phyloP scores from a whole-genome alignment of 1,140 invertebrate species.

The Drosophila sulfurigaster region DNA sequence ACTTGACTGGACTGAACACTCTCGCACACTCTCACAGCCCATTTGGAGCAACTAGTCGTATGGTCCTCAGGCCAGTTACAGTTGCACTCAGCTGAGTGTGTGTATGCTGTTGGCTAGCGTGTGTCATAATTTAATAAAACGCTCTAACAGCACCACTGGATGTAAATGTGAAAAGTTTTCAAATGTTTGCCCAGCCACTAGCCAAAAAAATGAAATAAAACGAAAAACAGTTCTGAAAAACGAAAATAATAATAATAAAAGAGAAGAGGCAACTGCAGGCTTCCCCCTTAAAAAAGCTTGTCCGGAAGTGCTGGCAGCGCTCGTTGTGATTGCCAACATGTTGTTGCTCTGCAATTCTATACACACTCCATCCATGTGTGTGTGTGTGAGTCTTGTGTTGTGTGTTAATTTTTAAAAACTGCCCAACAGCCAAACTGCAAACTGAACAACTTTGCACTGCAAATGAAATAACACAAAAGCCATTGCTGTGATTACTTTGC shows the following conservation, averaged over 20 bases:
- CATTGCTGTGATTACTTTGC: conserved; percentile 79
- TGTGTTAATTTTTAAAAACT: conserved; percentile 83
- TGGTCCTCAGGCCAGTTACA: neutral
- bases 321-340: conserved; percentile 69
- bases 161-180: conserved; percentile 83
- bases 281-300: conserved; percentile 31
- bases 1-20: neutral
- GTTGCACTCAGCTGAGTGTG: neutral
- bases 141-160: conserved; percentile 79
- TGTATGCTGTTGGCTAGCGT: conserved; percentile 35
- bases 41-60: conserved; percentile 2
- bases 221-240: neutral
- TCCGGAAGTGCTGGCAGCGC: conserved; percentile 74
- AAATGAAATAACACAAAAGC: conserved; percentile 77
- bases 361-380: conserved; percentile 33
- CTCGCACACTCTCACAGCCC: conserved; percentile 15
- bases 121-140: conserved; percentile 81
- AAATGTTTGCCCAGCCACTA: conserved; percentile 69
- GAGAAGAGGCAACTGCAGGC: conserved; percentile 27
- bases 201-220: conserved; percentile 37
- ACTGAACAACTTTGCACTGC: conserved; percentile 55
- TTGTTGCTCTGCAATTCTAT: conserved; percentile 46
- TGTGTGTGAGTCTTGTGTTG: conserved; percentile 47
- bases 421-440: conserved; percentile 64
- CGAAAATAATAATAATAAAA: conserved; percentile 35